Percentiles rank a stretch among this genome's conserved stretches.
Evolutionary conservation across 2,113 vertebrate species (phyloP).

Genomic region (Candoia aspera): DNA sequence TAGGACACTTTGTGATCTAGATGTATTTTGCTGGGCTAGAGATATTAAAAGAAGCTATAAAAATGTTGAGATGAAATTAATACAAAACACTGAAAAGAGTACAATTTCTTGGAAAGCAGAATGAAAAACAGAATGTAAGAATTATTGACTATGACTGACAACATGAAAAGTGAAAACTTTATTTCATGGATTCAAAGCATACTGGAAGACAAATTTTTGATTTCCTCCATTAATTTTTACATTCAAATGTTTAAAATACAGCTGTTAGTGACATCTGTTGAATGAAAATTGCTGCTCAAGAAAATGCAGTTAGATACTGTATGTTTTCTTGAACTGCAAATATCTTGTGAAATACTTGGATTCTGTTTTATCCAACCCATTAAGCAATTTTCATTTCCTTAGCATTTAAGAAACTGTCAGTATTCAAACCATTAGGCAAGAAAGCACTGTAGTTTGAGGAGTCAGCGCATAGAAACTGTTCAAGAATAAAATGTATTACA

Average conservation of each 20-base stretch:
- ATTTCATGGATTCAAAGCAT: constrained; percentile 5
- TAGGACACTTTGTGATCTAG: neutral
- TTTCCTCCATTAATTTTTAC: constrained; percentile 34
- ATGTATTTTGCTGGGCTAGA: neutral
- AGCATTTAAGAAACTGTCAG: neutral
- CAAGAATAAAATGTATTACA: constrained; percentile 49
- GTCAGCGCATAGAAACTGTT: constrained; percentile 66
- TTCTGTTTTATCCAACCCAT: constrained; percentile 32
- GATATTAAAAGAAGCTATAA: neutral
- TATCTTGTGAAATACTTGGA: neutral
- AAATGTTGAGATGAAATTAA: neutral
- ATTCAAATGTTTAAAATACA: constrained; percentile 38
- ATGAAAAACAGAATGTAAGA: constrained; percentile 41
- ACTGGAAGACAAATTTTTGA: constrained; percentile 35
- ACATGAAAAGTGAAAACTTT: constrained; percentile 42
- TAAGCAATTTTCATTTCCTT: constrained; percentile 34
- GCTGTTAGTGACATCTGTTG: constrained; percentile 9
- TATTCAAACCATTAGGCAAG: constrained; percentile 45
- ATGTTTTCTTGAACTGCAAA: constrained; percentile 33
- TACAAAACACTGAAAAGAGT: neutral
- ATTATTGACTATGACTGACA: constrained; percentile 10
- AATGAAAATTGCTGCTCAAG: constrained; percentile 31
- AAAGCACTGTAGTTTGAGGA: constrained; percentile 51
- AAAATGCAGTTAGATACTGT: constrained; percentile 41
- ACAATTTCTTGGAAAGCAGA: constrained; percentile 21